Percentiles rank a stretch among this genome's conserved stretches.
phyloP scores from a whole-genome alignment of 2,797 vertebrate genomes.

The Graptemys geographica region DNA sequence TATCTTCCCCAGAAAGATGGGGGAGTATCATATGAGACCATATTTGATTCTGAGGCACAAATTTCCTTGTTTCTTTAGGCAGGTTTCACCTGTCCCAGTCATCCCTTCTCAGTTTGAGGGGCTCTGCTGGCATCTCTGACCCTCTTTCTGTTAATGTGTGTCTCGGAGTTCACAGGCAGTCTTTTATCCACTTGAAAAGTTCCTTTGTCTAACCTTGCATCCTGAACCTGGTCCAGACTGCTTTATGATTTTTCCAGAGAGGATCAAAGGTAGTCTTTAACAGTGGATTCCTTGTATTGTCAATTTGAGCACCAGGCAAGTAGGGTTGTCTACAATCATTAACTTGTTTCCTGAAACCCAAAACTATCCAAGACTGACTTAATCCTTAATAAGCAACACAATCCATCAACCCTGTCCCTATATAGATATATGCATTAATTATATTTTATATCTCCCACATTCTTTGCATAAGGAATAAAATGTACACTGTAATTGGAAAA shows the following conservation, averaged over 20 bases:
- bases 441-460: accelerated
- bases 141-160: neutral
- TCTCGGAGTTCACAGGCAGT: neutral
- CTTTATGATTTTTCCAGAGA: neutral
- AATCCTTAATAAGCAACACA: neutral
- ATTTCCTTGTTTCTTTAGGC: neutral
- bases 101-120: neutral
- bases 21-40: neutral
- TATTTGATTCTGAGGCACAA: neutral
- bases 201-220: neutral
- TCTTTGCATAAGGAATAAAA: neutral
- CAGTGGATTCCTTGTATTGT: neutral
- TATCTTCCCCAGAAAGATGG: slow-evolving; percentile 3
- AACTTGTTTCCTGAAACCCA: neutral
- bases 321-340: neutral
- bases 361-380: neutral
- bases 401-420: neutral
- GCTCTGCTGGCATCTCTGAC: neutral
- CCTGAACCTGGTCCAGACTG: accelerated
- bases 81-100: neutral
- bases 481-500: neutral
- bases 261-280: neutral
- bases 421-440: too few species aligned
- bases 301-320: neutral
- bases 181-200: neutral